Percentiles rank a stretch among this genome's conserved stretches.
Evolutionary conservation across 2,113 vertebrate species (phyloP).

Genomic region (Microtus richardsoni): DNA sequence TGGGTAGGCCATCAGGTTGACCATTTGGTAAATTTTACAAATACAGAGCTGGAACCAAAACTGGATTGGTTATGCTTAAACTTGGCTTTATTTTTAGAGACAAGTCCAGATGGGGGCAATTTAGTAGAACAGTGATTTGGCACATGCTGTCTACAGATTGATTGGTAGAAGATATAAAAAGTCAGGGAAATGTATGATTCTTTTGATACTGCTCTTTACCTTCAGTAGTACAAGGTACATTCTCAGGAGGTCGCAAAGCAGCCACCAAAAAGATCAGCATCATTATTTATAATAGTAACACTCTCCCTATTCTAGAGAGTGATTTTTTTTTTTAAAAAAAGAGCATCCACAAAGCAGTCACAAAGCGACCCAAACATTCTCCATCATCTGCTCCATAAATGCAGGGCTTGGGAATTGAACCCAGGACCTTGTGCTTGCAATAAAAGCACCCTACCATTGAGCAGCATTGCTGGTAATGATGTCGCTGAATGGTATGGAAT

Average conservation of each 20-base stretch:
- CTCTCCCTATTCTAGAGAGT: not conserved
- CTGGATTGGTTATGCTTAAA: not conserved
- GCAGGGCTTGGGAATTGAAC: not conserved
- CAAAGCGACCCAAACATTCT: not conserved
- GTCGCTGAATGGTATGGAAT: not conserved
- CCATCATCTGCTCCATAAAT: not conserved
- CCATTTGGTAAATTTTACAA: slow-evolving; percentile 17
- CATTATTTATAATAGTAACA: not conserved
- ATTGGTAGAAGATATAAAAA: not conserved
- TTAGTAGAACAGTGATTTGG: not conserved
- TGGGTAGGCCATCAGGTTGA: not conserved
- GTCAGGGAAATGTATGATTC: not conserved
- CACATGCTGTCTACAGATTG: not conserved
- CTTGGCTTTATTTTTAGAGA: slow-evolving; percentile 58
- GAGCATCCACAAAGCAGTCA: not conserved
- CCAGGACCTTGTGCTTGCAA: not conserved
- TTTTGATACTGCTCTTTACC: not conserved
- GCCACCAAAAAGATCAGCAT: not conserved
- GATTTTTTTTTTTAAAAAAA: not conserved
- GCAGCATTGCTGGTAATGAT: not conserved
- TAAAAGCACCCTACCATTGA: not conserved
- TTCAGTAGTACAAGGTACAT: not conserved
- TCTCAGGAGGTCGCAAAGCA: not conserved
- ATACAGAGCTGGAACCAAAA: slow-evolving; percentile 4
- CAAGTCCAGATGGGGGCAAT: not conserved